Conservation (phyloP, 1,140 invertebrate genomes). For the Lordiphosa clarofinis region DNA sequence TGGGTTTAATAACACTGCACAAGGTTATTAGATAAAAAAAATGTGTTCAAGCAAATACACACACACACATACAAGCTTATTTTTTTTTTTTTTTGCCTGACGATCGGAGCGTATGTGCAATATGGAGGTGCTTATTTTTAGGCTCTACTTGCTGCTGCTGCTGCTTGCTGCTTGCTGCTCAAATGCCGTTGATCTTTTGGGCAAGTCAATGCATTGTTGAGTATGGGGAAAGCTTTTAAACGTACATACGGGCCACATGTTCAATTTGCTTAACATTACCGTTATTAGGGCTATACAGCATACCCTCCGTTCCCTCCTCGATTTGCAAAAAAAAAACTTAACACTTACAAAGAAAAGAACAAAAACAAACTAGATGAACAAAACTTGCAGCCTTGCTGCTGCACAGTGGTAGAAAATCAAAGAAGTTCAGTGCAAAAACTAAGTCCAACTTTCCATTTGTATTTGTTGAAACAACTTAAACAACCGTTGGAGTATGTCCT, state of each 20-base stretch:
- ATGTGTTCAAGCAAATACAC: slow-evolving; percentile 54
- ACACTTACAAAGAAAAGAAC: no score
- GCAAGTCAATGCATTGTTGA: slow-evolving; percentile 55
- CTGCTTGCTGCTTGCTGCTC: slow-evolving; percentile 10
- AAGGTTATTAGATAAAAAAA: slow-evolving; percentile 80
- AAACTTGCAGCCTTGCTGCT: no score
- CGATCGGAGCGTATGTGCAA: slow-evolving; percentile 13
- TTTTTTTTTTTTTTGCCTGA: slow-evolving; percentile 1
- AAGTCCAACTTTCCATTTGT: no score
- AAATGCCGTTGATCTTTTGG: slow-evolving; percentile 40
- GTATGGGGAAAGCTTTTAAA: slow-evolving; percentile 14
- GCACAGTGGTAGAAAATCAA: no score
- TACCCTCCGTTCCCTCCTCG: no score
- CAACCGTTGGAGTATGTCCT: no score
- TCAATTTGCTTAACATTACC: slow-evolving; percentile 19
- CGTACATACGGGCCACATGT: slow-evolving; percentile 43
- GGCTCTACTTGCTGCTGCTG: slow-evolving; percentile 18
- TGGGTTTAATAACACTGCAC: slow-evolving; percentile 79
- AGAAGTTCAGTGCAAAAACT: no score
- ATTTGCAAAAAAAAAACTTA: no score
- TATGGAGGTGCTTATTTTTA: slow-evolving; percentile 30
- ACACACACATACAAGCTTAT: slow-evolving; percentile 1
- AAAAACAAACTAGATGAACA: no score
- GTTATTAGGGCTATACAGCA: no score
- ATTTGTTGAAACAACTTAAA: no score